These are phyloP conservation scores for Enteromius anoplus DNA, from an alignment of 2,797 vertebrate species.

Conservation along the genomic window DNA sequence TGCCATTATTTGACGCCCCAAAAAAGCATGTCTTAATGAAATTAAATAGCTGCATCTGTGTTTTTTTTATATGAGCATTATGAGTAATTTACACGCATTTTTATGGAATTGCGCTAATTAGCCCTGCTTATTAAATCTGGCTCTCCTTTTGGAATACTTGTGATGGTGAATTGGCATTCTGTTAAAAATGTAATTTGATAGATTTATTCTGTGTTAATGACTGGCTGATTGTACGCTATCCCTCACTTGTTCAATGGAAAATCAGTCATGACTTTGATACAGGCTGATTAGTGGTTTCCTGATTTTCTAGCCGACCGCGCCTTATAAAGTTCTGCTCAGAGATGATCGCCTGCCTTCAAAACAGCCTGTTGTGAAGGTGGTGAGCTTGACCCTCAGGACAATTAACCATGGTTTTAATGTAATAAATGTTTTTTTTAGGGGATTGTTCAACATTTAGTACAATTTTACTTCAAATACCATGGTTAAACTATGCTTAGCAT, in stretches of 20 bases:
- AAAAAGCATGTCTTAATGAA: too few relatives aligned
- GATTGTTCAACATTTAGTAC: background rate
- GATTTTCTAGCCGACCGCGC: too few relatives aligned
- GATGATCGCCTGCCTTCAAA: slow-evolving; percentile 35
- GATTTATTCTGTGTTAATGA: slow-evolving; percentile 2
- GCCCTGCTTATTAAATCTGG: background rate
- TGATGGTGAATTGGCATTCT: background rate
- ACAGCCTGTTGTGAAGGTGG: slow-evolving; percentile 26
- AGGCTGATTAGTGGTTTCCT: background rate
- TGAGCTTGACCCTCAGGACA: background rate
- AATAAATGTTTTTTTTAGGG: background rate
- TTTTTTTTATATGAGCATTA: too few relatives aligned
- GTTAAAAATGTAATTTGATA: background rate
- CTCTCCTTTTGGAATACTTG: background rate
- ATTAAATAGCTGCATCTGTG: too few relatives aligned
- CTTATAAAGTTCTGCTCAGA: background rate
- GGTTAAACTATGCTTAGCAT: background rate
- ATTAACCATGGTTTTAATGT: background rate
- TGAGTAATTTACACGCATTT: background rate
- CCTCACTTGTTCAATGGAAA: slow-evolving; percentile 4
- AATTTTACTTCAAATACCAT: background rate
- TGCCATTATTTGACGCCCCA: too few relatives aligned
- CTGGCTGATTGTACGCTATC: background rate
- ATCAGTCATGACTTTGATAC: background rate
- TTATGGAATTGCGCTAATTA: background rate